Percentiles rank a stretch among this genome's conserved stretches.
Evolutionary conservation across 1,140 invertebrate species (phyloP).

Genomic region (Streblospio benedicti): DNA sequence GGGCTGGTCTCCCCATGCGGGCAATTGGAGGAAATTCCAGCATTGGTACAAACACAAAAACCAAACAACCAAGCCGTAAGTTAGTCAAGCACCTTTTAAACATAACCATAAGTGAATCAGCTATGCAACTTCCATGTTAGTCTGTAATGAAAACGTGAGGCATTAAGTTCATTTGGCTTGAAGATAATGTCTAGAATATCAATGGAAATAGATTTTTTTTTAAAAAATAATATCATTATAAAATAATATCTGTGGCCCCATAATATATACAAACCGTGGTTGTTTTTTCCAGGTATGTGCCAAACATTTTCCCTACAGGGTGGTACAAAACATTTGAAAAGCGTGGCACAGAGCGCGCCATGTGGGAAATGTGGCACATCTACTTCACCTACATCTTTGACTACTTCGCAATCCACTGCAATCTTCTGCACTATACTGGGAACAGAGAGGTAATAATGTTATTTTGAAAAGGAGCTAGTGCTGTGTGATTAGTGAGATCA

Average conservation of each 20-base stretch:
- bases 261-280: too few species aligned
- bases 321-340: conserved; percentile 10
- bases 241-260: too few species aligned
- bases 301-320: background rate
- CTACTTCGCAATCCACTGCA: background rate
- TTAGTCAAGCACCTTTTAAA: background rate
- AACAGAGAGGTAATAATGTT: background rate
- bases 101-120: too few species aligned
- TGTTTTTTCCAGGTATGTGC: too few species aligned
- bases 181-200: too few species aligned
- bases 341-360: background rate
- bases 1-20: background rate
- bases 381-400: background rate
- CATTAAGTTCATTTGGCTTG: too few species aligned
- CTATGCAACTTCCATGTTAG: too few species aligned
- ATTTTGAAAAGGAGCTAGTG: too few species aligned
- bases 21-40: conserved; percentile 5
- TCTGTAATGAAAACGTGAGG: too few species aligned
- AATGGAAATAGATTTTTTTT: too few species aligned
- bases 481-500: too few species aligned
- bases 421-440: background rate
- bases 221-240: too few species aligned
- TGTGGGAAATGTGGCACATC: conserved; percentile 12
- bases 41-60: background rate
- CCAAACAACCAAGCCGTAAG: background rate